Conservation (phyloP, 2,113 vertebrate genomes). For the Aegypius monachus region DNA sequence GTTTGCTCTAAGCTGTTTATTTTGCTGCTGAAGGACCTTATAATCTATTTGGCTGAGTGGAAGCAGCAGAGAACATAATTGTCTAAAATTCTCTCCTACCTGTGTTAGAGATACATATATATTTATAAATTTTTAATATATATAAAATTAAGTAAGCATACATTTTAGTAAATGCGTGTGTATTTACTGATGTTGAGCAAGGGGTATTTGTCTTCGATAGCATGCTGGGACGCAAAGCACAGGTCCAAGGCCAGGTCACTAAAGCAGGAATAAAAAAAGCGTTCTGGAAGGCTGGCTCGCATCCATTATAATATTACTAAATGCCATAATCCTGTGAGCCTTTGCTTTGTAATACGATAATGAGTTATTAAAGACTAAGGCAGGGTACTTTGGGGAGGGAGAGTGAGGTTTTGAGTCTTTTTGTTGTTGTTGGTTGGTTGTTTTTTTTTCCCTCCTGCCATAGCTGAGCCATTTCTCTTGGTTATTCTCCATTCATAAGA, state of each 20-base stretch:
- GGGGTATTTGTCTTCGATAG: neutral
- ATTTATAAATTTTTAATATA: too few relatives aligned
- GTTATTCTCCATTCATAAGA: neutral
- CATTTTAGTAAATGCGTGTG: neutral
- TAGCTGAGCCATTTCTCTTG: neutral
- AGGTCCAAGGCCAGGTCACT: neutral
- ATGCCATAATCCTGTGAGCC: constrained; percentile 33
- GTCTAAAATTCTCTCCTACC: neutral
- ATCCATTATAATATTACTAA: neutral
- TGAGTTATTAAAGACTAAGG: constrained; percentile 39
- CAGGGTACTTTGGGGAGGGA: neutral
- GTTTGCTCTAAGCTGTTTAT: constrained; percentile 40
- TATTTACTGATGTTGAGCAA: neutral
- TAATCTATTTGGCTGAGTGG: neutral
- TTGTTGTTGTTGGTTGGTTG: too few relatives aligned
- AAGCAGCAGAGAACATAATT: neutral
- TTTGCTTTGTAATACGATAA: neutral
- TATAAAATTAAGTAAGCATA: neutral
- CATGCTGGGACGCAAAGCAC: neutral
- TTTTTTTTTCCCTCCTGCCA: neutral
- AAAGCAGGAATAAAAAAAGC: neutral
- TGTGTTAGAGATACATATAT: neutral
- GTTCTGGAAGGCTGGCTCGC: neutral
- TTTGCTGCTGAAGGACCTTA: neutral
- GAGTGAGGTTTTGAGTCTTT: neutral